phyloP scores from a whole-genome alignment of 2,113 vertebrate genomes.

The Fregetta grallaria region DNA sequence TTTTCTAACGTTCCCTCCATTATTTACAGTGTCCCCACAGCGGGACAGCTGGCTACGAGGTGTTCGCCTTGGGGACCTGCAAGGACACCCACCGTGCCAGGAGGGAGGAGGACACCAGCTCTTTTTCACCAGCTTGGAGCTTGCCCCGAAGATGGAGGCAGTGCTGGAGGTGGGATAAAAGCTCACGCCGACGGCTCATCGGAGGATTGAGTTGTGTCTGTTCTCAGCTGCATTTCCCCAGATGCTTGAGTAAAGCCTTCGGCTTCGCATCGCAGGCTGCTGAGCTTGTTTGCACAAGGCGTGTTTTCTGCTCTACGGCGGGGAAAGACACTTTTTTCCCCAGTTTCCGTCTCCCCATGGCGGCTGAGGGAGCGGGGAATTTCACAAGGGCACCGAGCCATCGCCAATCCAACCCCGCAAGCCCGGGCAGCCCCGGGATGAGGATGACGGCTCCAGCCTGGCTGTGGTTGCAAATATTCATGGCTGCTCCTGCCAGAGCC shows the following conservation, averaged over 20 bases:
- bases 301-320: neutral
- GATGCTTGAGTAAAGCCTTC: neutral
- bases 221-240: neutral
- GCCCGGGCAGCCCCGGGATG: neutral
- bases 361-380: neutral
- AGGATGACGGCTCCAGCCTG: slow-evolving; percentile 24
- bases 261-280: neutral
- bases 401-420: neutral
- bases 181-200: fast-evolving
- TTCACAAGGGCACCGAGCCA: slow-evolving; percentile 14
- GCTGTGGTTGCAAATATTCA: neutral
- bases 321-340: neutral
- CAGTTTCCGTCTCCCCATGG: neutral
- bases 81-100: fast-evolving
- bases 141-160: fast-evolving
- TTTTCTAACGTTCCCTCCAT: neutral
- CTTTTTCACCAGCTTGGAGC: neutral
- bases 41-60: neutral
- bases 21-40: slow-evolving; percentile 37
- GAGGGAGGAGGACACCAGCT: neutral
- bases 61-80: neutral
- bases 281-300: neutral
- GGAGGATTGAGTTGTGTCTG: neutral
- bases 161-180: fast-evolving
- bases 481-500: neutral